Percentiles rank a stretch among this genome's conserved stretches.
Conservation (phyloP, 2,888 invertebrate genomes). For the Orthosia incerta region DNA sequence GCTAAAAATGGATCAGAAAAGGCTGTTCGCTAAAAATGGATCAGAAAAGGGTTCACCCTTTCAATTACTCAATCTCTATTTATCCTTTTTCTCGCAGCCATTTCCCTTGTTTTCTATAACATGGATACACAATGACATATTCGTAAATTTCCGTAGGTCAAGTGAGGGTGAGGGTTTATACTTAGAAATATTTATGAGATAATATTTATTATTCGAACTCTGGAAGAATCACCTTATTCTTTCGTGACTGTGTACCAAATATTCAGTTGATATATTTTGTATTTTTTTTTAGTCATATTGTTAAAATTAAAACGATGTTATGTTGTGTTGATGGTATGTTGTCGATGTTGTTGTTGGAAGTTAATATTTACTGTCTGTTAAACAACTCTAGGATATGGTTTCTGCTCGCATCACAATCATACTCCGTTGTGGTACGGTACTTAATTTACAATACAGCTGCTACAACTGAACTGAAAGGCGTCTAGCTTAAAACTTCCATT, state of each 20-base stretch:
- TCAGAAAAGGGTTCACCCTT: no score
- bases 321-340: no score
- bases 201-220: conserved; percentile 3
- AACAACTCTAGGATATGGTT: conserved; percentile 6
- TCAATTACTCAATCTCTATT: no score
- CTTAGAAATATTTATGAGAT: conserved; percentile 5
- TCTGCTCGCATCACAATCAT: conserved; percentile 13
- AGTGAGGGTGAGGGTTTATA: not conserved
- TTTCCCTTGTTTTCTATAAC: conserved; percentile 21
- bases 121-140: conserved; percentile 9
- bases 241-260: not conserved
- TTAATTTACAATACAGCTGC: conserved; percentile 8
- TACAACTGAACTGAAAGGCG: conserved; percentile 1
- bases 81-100: not conserved
- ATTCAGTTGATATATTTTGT: no score
- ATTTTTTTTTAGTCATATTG: not conserved
- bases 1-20: no score
- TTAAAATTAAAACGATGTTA: not conserved
- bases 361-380: conserved; percentile 1
- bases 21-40: no score
- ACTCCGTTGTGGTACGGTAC: not conserved
- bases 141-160: not conserved
- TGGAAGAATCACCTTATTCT: conserved; percentile 9
- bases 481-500: conserved; percentile 14
- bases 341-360: not conserved